These are phyloP conservation scores for Lycaena phlaeas DNA, from an alignment of 2,888 invertebrate species.

Conservation along the genomic window DNA sequence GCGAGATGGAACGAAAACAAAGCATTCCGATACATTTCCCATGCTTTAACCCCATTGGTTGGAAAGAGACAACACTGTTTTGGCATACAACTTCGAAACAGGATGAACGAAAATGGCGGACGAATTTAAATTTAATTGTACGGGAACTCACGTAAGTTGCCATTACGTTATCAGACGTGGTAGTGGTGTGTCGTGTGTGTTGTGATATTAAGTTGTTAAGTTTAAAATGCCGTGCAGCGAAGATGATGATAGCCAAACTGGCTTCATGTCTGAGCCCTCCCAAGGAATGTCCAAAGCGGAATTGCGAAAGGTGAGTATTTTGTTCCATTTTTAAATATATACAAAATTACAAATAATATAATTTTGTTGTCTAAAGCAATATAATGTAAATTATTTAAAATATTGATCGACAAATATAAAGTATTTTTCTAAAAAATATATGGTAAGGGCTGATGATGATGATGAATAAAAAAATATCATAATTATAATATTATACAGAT, in stretches of 20 bases:
- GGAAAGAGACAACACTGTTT: slow-evolving; percentile 35
- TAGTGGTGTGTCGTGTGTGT: slow-evolving; percentile 26
- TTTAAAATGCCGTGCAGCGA: slow-evolving; percentile 75
- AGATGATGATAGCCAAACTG: slow-evolving; percentile 71
- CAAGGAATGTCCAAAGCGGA: slow-evolving; percentile 79
- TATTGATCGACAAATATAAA: neutral
- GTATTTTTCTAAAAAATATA: neutral
- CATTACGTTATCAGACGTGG: slow-evolving; percentile 30
- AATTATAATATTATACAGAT: no score
- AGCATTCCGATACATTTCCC: slow-evolving; percentile 70
- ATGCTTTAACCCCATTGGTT: slow-evolving; percentile 28
- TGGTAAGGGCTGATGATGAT: no score
- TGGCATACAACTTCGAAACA: slow-evolving; percentile 29
- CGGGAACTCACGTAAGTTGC: slow-evolving; percentile 33
- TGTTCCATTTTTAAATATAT: neutral
- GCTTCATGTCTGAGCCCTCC: slow-evolving; percentile 61
- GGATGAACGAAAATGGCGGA: slow-evolving; percentile 47
- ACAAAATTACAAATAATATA: no score
- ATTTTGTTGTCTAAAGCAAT: no score
- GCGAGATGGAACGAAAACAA: slow-evolving; percentile 65
- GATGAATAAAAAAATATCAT: no score
- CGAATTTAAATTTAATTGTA: slow-evolving; percentile 50
- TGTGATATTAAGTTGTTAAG: slow-evolving; percentile 18
- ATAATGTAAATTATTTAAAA: no score
- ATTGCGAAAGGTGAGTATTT: slow-evolving; percentile 74